Evolutionary conservation across 2,888 invertebrate species (phyloP), one percentile per base, ranked within the genome.

Genomic region (Eupithecia exiguata): DNA sequence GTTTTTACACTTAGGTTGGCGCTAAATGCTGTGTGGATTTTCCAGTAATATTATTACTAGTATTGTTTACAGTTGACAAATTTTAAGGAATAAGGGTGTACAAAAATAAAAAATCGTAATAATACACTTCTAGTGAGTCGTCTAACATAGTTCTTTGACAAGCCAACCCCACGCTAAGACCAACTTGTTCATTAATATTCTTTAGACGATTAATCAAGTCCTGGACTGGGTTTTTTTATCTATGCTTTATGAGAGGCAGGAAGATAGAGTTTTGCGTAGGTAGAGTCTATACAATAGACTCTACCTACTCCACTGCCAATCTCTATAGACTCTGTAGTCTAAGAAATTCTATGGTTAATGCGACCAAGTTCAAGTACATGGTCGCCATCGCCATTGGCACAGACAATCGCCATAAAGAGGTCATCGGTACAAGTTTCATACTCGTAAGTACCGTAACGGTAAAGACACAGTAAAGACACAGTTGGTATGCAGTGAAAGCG

Each of bases 401-500:
- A 38, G 35, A 65, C 63, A 36, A 35, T 35, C 18, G 10, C 30
- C 12, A 58, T 58, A 73, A 77, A 73, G 77, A 70, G 79, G 78
- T 79, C 74, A 78, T 73, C 70, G 70, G 76, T 72, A 76, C 76
- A 70, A 66, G 61, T 46, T 69, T 53, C 66, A n/a, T 65, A 65
- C 63, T 38, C 4, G 38, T n/a, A 35, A 65, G 63, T 66, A 36
- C 69, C 61, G 65, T 78, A 79, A 79, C 79, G 79, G 79, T 78
- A 69, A 66, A 76, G 69, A 74, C 75, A n/a, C 53, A 71, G 74
- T 53, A 62, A 68, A 40, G 3, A 53, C 18, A 40, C 10, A 68
- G 70, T 68, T 35, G 63, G 36, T 74, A 38, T 43, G 40, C 69
- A 72, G 80, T 72, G 78, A 80, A 80, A 80, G 80, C 58, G 76